Evolutionary conservation across 2,888 invertebrate genomes (phyloP), one percentile per base, ranked within the genome.

Genomic region (Drosophila mettleri): DNA sequence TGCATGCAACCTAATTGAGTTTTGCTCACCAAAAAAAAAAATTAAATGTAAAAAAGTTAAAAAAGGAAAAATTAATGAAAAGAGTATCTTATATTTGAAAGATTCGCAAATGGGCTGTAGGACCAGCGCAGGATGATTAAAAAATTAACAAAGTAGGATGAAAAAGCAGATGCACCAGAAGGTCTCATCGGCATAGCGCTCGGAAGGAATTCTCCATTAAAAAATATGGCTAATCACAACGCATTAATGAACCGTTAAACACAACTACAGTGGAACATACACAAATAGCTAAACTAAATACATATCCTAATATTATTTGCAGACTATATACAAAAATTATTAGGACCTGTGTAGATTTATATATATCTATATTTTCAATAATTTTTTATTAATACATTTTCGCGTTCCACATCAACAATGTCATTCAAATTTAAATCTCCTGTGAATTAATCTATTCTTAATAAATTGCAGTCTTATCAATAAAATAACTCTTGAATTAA

Each of bases 1-100:
- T 83, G 77, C 86, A 85, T 72, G 88, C 88, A 83, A 86, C 88
- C 82, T 86, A 83, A 86, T 83, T 83, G 84, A 83, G 82, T 83
- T 83, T 88, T 61, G 68, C 65, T 63, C 48, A 41, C 63, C 36
- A 33, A 22, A 51, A 69, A 51, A 65, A n/a, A 20, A n/a, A 31
- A 34, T n/a, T 16, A n/a, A 31, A 34, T n/a, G n/a, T 20, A 24
- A 53, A 53, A 46, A 20, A 27, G 12, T 5, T 27, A 33, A 36
- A 12, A 20, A 41, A 1, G 31, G 33, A 8, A 64, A 24, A 55
- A 16, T 31, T 34, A 38, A 38, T 22, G 48, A 43, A 61, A 60
- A 48, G 45, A 54, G 43, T 22, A 48, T 58, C 45, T 69, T 69
- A 36, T 74, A 54, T 69, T 62, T 69, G 45, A 67, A 46, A 77